Base-by-base conservation (phyloP, 2,113 vertebrate species). In the Struthidea cinerea region DNA sequence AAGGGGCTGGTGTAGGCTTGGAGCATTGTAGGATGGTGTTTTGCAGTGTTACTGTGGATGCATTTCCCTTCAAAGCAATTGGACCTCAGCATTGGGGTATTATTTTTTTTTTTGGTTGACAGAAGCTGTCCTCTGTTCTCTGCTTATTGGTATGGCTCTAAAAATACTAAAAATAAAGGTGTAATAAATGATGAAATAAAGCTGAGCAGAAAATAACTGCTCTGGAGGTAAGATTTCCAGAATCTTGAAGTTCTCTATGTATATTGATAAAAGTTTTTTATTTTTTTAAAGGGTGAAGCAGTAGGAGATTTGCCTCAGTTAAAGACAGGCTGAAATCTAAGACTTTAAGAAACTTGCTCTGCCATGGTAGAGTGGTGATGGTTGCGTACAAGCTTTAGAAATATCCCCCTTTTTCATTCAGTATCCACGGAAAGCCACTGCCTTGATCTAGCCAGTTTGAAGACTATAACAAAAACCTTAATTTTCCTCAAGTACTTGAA, bases 21-120 rank as follows among this genome's bases (percentile, higher is more conserved):
- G 46, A 33, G n/a, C 11, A 39, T 0, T 4, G 8, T 11, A 4
- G 27, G 23, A 15, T 2, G 2, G 4, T 44, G 8, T 44, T 84
- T 28, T 33, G 26, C 18, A 41, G 22, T 3, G 6, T 52, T 47
- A 7, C 14, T 83, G 9, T 10, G 16, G 22, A 4, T n/a, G 7
- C 0, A 0, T 68, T 89, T 91, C 10, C 4, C 7, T 55, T n/a
- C 26, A 16, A 26, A 33, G 27, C 16, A 49, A 3, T 6, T 17
- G 55, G 17, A 19, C 26, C 4, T 52, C 20, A 7, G 35, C 23
- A 2, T 8, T 28, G 37, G 4, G 8, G 10, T 52, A 10, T 1
- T n/a, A n/a, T 21, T 65, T 41, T 41, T 28, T 64, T 37, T 47
- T 27, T 37, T 10, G 17, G 22, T 64, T 46, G 59, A 26, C 10